Percentiles rank a stretch among this genome's conserved stretches.
phyloP scores from a whole-genome alignment of 2,888 invertebrate genomes.

The Zele albiditarsus region DNA sequence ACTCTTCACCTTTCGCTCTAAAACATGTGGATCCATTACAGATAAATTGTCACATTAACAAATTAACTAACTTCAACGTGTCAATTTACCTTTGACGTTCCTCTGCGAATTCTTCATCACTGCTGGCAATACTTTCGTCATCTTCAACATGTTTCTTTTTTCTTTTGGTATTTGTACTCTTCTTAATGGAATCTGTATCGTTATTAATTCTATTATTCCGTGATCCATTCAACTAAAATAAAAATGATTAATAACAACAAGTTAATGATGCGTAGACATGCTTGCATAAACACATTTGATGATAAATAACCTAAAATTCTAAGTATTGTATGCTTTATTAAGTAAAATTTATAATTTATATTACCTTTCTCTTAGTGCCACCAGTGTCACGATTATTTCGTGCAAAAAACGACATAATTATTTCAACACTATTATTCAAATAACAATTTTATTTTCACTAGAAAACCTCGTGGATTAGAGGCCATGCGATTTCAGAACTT shows the following conservation, averaged over 20 bases:
- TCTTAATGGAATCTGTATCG: conserved; percentile 41
- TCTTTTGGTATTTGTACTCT: conserved; percentile 47
- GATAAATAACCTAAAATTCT: background rate
- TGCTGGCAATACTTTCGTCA: conserved; percentile 68
- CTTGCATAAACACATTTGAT: background rate
- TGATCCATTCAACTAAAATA: conserved; percentile 52
- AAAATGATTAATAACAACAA: background rate
- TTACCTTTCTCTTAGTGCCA: conserved; percentile 64
- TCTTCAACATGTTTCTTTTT: conserved; percentile 55
- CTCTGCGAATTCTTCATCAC: conserved; percentile 69
- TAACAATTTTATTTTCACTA: too few species aligned
- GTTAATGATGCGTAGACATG: conserved; percentile 21
- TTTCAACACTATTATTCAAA: background rate
- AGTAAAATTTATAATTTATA: background rate
- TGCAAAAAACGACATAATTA: conserved; percentile 66
- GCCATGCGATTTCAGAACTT: too few species aligned
- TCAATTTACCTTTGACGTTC: conserved; percentile 58
- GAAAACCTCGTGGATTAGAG: too few species aligned
- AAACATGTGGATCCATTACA: conserved; percentile 29
- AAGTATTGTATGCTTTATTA: background rate
- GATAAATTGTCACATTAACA: conserved; percentile 25
- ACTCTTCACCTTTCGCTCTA: conserved; percentile 34
- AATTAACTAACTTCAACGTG: background rate
- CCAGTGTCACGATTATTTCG: conserved; percentile 57
- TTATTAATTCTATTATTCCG: background rate